These are phyloP conservation scores for Drosophila equinoxialis DNA, from an alignment of 1,140 invertebrate genomes.

Conservation along the genomic window DNA sequence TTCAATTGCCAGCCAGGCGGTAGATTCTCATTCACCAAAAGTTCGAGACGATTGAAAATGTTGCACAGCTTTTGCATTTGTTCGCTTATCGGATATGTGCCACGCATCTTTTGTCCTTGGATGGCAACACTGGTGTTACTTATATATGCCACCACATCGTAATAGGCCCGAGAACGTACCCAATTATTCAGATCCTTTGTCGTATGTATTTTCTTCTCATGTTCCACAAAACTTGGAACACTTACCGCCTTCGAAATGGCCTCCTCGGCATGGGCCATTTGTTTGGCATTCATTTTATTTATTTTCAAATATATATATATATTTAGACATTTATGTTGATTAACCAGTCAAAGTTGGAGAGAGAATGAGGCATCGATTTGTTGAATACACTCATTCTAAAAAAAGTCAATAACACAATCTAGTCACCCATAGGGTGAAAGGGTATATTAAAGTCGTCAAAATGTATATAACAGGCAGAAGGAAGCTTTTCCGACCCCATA, in stretches of 20 bases:
- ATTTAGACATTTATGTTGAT: too few species aligned
- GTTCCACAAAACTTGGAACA: conserved; percentile 29
- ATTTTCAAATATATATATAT: too few species aligned
- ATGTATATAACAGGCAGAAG: too few species aligned
- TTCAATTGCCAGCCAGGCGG: conserved; percentile 15
- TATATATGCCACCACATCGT: conserved; percentile 50
- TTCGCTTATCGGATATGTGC: conserved; percentile 3
- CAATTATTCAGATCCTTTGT: conserved; percentile 37
- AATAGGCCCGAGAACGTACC: conserved; percentile 52
- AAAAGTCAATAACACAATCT: too few species aligned
- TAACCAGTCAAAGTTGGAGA: too few species aligned
- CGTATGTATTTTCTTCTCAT: conserved; percentile 27
- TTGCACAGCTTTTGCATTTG: conserved; percentile 39
- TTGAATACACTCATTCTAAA: too few species aligned
- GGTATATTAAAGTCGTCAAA: too few species aligned
- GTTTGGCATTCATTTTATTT: not conserved
- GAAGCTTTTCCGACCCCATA: too few species aligned
- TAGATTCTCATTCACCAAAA: conserved; percentile 21
- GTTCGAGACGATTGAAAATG: conserved; percentile 49
- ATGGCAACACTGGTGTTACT: conserved; percentile 57
- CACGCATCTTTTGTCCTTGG: conserved; percentile 25
- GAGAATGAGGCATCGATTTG: too few species aligned
- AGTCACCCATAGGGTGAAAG: too few species aligned
- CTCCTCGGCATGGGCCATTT: not conserved
- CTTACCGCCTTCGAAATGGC: not conserved